These are phyloP conservation scores for Montipora cactus DNA, from an alignment of 64 coral and sea anemone genomes.

Conservation along the genomic window DNA sequence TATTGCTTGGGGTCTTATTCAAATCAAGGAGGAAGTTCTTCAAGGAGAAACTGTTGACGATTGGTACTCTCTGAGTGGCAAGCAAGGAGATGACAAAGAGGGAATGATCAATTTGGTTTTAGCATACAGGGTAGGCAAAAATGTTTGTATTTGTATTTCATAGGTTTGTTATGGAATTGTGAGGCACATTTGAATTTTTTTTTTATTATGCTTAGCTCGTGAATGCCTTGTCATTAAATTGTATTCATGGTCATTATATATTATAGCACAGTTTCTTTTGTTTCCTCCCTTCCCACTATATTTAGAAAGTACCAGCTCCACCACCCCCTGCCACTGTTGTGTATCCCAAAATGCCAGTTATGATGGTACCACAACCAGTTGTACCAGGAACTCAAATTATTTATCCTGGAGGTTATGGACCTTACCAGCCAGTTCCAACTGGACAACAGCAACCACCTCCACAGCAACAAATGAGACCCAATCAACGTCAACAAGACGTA, in stretches of 20 bases:
- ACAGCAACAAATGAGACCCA: conserved; percentile 39
- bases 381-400: conserved; percentile 77
- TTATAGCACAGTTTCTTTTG: too few species aligned
- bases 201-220: too few species aligned
- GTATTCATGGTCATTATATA: too few species aligned
- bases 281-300: not conserved
- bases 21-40: conserved; percentile 78
- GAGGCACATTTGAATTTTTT: too few species aligned
- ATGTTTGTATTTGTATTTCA: not conserved
- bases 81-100: conserved; percentile 94
- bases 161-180: too few species aligned
- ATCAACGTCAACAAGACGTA: conserved; percentile 72
- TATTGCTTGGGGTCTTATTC: conserved; percentile 93
- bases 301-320: conserved; percentile 68
- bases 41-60: conserved; percentile 91
- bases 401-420: conserved; percentile 88
- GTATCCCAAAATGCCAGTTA: conserved; percentile 67
- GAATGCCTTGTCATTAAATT: too few species aligned
- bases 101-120: conserved; percentile 99
- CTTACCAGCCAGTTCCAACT: conserved; percentile 75
- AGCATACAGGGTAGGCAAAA: conserved; percentile 63
- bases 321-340: conserved; percentile 56
- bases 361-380: conserved; percentile 86
- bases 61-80: conserved; percentile 90
- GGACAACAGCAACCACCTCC: conserved; percentile 26